Conservation (phyloP, 2,888 invertebrate species). For the Acrobasis consociella region DNA sequence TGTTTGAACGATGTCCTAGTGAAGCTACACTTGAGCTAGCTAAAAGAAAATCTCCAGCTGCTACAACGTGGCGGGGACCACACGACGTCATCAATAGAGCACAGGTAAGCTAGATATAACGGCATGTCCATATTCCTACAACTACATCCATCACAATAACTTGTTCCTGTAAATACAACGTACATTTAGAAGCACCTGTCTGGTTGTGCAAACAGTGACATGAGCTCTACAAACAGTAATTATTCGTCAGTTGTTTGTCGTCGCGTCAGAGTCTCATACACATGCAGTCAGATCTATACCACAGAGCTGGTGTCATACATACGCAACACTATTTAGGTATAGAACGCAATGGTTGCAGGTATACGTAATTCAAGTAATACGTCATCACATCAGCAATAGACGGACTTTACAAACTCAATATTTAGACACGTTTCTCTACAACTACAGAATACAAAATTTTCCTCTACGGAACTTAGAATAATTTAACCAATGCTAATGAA, state of each 20-base stretch:
- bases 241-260: conserved; percentile 38
- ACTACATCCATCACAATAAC: not conserved
- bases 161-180: not conserved
- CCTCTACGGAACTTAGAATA: conserved; percentile 1
- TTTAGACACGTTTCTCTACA: conserved; percentile 24
- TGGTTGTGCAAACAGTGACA: conserved; percentile 28
- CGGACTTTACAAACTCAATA: conserved; percentile 14
- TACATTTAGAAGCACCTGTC: conserved; percentile 19
- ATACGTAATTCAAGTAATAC: conserved; percentile 44
- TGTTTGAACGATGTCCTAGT: conserved; percentile 95
- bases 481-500: conserved; percentile 7
- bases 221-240: conserved; percentile 37
- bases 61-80: conserved; percentile 82
- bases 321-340: conserved; percentile 26
- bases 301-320: conserved; percentile 18
- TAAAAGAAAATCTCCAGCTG: conserved; percentile 83
- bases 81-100: conserved; percentile 81
- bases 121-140: not conserved
- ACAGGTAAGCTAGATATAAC: conserved; percentile 59
- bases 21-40: conserved; percentile 86
- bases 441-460: not conserved
- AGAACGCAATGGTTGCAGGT: conserved; percentile 40
- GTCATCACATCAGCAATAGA: conserved; percentile 51
- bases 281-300: conserved; percentile 25
- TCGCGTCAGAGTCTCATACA: conserved; percentile 35